Percentiles rank a stretch among this genome's conserved stretches.
Evolutionary conservation across 2,888 invertebrate genomes (phyloP).

Genomic region (Sinelater perroti): DNA sequence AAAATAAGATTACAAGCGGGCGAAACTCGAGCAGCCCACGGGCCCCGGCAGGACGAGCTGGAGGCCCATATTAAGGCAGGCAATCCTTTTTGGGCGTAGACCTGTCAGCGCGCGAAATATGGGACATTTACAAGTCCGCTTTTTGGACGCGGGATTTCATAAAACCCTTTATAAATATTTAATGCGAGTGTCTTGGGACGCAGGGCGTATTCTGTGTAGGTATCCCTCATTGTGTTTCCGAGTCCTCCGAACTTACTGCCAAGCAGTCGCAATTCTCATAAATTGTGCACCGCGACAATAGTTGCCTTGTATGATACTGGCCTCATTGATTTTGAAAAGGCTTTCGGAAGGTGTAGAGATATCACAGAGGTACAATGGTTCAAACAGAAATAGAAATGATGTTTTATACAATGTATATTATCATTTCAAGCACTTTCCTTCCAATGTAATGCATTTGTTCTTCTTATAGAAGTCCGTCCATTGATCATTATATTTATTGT

Average conservation of each 20-base stretch:
- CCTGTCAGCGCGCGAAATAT: slow-evolving; percentile 15
- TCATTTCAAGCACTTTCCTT: no score
- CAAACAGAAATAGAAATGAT: no score
- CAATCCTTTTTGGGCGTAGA: slow-evolving; percentile 13
- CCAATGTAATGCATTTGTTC: no score
- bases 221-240: background rate
- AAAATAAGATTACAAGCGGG: slow-evolving; percentile 4
- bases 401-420: no score
- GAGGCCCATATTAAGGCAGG: no score
- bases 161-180: slow-evolving; percentile 19
- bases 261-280: background rate
- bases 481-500: no score
- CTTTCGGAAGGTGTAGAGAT: no score
- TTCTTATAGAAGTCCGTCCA: no score
- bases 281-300: no score
- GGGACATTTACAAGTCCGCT: slow-evolving; percentile 19
- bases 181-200: slow-evolving; percentile 5
- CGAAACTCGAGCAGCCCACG: background rate
- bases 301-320: no score
- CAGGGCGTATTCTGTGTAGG: background rate
- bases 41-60: background rate
- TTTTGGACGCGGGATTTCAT: slow-evolving; percentile 17
- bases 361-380: no score
- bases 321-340: no score
- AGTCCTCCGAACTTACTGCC: background rate